A percentile compares a stretch with the other conserved stretches of the same genome.
Conservation (phyloP, 1,140 invertebrate genomes). For the Eufriesea mexicana region DNA sequence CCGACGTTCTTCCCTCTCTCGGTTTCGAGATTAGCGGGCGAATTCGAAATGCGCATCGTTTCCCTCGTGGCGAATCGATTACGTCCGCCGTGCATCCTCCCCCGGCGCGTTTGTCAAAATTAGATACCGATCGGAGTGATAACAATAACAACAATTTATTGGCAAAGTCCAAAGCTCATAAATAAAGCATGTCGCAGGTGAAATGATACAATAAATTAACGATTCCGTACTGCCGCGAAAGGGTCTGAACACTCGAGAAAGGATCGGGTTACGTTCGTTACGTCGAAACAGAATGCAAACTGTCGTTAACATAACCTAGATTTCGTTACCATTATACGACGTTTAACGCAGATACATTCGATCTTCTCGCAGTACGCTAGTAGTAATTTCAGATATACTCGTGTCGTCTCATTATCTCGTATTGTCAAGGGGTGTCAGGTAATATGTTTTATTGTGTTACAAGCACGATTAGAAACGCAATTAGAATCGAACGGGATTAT, state of each 20-base stretch:
- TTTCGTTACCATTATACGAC: neutral
- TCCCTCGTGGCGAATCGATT: conserved; percentile 20
- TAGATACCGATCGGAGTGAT: conserved; percentile 55
- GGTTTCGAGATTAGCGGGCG: conserved; percentile 13
- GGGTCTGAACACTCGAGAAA: neutral
- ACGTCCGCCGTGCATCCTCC: neutral
- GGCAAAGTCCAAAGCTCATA: conserved; percentile 41
- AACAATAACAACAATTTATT: conserved; percentile 66
- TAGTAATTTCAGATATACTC: conserved; percentile 3
- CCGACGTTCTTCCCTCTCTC: neutral
- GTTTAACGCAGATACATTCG: neutral
- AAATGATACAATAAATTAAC: conserved; percentile 38
- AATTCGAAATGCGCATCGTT: neutral
- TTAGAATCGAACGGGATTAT: conserved; percentile 1
- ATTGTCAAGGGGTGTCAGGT: conserved; percentile 43
- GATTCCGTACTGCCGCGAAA: neutral
- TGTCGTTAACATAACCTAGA: neutral
- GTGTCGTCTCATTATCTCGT: conserved; percentile 16
- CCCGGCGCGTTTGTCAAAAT: conserved; percentile 35
- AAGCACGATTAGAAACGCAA: conserved; percentile 34
- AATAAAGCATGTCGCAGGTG: conserved; percentile 49
- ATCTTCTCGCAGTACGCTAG: neutral
- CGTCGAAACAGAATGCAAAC: neutral
- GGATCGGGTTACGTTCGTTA: neutral
- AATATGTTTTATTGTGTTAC: conserved; percentile 47